phyloP scores from a whole-genome alignment of 2,113 vertebrate species.

The Callorhinus ursinus region DNA sequence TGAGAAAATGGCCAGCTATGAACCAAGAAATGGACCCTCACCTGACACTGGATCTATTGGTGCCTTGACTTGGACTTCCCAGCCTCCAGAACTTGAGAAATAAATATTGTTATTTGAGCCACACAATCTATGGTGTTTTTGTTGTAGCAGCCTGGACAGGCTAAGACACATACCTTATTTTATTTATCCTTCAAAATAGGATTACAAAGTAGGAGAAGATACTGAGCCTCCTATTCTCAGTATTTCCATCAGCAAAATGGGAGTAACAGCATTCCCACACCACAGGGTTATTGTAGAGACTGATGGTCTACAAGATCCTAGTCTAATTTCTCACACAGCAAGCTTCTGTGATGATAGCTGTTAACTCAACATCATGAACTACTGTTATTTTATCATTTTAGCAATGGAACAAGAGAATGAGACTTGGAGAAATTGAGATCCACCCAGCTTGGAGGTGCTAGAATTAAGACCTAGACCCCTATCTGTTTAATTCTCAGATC shows the following conservation, averaged over 20 bases:
- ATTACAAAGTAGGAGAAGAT: not conserved
- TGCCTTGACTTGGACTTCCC: not conserved
- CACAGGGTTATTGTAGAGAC: accelerated
- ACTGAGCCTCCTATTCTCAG: not conserved
- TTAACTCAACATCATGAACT: not conserved
- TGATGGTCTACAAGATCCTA: not conserved
- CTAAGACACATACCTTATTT: not conserved
- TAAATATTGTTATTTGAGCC: not conserved
- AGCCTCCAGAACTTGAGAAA: not conserved
- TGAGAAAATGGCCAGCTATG: not conserved
- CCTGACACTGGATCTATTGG: not conserved
- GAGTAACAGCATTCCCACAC: too few species aligned
- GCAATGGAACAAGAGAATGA: not conserved
- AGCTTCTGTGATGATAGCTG: not conserved
- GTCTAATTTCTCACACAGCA: too few species aligned
- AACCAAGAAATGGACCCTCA: too few species aligned
- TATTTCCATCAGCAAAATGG: not conserved
- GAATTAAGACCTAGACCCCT: not conserved
- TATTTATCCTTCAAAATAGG: not conserved
- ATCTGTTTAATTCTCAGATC: not conserved
- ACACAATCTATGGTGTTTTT: too few species aligned
- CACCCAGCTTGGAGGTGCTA: not conserved
- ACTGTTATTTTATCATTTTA: not conserved
- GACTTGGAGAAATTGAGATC: not conserved
- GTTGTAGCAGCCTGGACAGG: too few species aligned